Evolutionary conservation across 2,113 vertebrate genomes (phyloP).

Genomic region (Amphiprion ocellaris): DNA sequence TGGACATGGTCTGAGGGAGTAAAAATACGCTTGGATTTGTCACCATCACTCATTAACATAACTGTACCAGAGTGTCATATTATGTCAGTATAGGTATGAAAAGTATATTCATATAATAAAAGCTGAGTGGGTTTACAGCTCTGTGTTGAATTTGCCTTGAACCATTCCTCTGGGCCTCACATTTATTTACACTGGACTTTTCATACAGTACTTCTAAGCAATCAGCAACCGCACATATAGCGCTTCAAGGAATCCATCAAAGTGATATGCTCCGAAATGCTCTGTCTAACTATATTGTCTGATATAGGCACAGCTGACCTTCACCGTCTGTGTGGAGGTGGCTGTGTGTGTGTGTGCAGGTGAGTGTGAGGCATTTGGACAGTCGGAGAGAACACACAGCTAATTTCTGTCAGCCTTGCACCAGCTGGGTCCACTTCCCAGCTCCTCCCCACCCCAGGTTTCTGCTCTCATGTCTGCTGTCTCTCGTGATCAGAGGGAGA

Average conservation of each 20-base stretch:
- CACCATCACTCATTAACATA: not conserved
- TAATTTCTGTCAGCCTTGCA: slow-evolving; percentile 48
- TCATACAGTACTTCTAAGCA: slow-evolving; percentile 4
- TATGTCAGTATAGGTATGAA: not conserved
- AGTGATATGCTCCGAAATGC: slow-evolving; percentile 5
- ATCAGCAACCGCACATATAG: slow-evolving; percentile 14
- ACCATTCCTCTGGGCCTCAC: not conserved
- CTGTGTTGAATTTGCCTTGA: not conserved
- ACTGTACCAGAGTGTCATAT: not conserved
- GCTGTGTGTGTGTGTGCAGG: slow-evolving; percentile 6
- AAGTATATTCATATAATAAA: not conserved
- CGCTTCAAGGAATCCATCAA: slow-evolving; percentile 11
- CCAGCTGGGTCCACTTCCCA: slow-evolving; percentile 53
- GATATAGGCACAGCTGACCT: slow-evolving; percentile 40
- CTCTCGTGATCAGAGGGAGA: slow-evolving; percentile 62
- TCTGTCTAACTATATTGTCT: slow-evolving; percentile 7
- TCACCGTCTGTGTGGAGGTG: slow-evolving; percentile 27
- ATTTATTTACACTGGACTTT: slow-evolving; percentile 8
- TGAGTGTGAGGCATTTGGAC: slow-evolving; percentile 19
- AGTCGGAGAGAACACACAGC: slow-evolving; percentile 5
- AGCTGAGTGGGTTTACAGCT: not conserved
- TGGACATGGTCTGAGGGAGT: not conserved
- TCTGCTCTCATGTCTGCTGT: slow-evolving; percentile 26
- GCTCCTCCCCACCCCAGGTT: slow-evolving; percentile 28
- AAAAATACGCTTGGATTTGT: not conserved